Base-by-base conservation (phyloP, 2,113 vertebrate genomes). In the Benitochromis conjunctus region DNA sequence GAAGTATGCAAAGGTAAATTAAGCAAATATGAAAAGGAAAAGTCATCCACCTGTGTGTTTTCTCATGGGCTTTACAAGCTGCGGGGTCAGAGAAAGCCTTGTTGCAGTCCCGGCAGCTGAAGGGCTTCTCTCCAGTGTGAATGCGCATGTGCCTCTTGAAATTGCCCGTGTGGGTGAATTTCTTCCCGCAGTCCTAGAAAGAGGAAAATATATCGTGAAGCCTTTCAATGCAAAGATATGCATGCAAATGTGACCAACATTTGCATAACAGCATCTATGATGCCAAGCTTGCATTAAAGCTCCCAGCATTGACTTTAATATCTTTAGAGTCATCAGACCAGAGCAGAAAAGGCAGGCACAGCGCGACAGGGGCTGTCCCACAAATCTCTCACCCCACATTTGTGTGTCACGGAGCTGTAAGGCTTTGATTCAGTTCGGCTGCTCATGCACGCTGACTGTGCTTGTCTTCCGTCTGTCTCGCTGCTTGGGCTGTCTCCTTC, bases 141-240 rank as follows among this genome's bases (percentile, higher is more conserved):
- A 99, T 99, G 2, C 98, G 98, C 94, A 99, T 98, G 95, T 99
- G 98, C 21, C 98, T 96, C 94, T 99, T 99, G 95, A 98, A 99
- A 91, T 99, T 99, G 1, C 98, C 98, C 0, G 98, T 99, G 96
- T 99, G 98, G 1, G 98, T 99, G 90, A 99, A 99, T 91, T 98
- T 98, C 95, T 99, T 99, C 24, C 98, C 98, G 1, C 98, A 99
- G 94, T 98, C 98, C 98, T 99, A 60, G 0, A 53, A 78, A 77
- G 8, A 84, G 26, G 18, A 57, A 83, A 74, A 80, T 4, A 18
- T 24, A 31, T 24, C 3, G 19, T n/a, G 5, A 26, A 34, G 16
- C 13, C 7, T 78, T 46, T 66, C 16, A 38, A 34, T 34, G 38
- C 14, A 69, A 36, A 46, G 4, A 60, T 19, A 7, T 48, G 13